A percentile compares a stretch with the other conserved stretches of the same genome.
Evolutionary conservation across 1,140 invertebrate species (phyloP).

Genomic region (Formica exsecta): DNA sequence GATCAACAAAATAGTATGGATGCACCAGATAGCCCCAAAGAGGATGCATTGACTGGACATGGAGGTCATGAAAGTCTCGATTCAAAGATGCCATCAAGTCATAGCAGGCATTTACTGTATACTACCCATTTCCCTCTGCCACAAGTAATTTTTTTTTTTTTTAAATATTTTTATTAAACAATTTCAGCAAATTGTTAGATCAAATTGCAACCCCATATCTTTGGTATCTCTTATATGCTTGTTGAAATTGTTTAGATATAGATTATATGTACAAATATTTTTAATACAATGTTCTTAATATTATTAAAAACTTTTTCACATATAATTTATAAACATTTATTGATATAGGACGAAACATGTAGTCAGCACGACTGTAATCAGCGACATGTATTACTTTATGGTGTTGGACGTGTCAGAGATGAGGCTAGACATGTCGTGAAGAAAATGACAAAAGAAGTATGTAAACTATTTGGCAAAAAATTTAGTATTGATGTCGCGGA

Average conservation of each 20-base stretch:
- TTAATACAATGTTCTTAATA: slow-evolving; percentile 12
- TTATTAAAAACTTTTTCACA: slow-evolving; percentile 5
- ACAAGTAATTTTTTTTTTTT: slow-evolving; percentile 86
- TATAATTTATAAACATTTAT: slow-evolving; percentile 61
- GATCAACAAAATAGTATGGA: slow-evolving; percentile 96
- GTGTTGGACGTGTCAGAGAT: slow-evolving; percentile 96
- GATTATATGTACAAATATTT: slow-evolving; percentile 1
- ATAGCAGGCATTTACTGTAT: slow-evolving; percentile 94
- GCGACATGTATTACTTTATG: slow-evolving; percentile 97
- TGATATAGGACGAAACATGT: slow-evolving; percentile 90
- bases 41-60: slow-evolving; percentile 86
- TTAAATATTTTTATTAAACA: slow-evolving; percentile 21
- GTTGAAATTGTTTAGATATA: not conserved
- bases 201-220: not conserved
- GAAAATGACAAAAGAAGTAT: slow-evolving; percentile 98
- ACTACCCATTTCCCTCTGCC: slow-evolving; percentile 97
- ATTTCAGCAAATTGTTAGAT: slow-evolving; percentile 26
- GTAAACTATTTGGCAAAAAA: slow-evolving; percentile 98
- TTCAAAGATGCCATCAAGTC: slow-evolving; percentile 85
- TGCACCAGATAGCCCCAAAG: slow-evolving; percentile 94
- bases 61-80: slow-evolving; percentile 82
- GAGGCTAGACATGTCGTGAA: slow-evolving; percentile 97
- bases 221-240: not conserved
- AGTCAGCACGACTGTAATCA: slow-evolving; percentile 97
- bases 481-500: slow-evolving; percentile 98